Conservation (phyloP, 2,888 invertebrate genomes). For the Agrilus biguttatus region DNA sequence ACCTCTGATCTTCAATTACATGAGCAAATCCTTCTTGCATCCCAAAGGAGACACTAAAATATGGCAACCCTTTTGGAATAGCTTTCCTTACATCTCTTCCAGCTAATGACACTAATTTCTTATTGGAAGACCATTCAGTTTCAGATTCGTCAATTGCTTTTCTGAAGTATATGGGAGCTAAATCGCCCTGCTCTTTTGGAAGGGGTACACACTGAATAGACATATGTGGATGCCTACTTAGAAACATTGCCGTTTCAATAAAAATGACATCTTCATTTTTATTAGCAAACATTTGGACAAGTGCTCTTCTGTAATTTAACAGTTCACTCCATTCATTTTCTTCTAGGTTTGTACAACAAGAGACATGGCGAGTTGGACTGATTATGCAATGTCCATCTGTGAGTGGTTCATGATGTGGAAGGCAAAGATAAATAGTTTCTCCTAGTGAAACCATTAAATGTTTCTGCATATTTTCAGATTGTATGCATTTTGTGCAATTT, state of each 20-base stretch:
- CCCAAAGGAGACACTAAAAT: conserved; percentile 90
- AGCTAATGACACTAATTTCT: conserved; percentile 66
- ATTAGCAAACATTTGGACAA: conserved; percentile 62
- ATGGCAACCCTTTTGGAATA: conserved; percentile 86
- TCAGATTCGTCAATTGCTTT: conserved; percentile 94
- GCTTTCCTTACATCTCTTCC: conserved; percentile 61
- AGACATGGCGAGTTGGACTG: conserved; percentile 65
- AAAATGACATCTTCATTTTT: conserved; percentile 72
- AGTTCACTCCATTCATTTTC: conserved; percentile 92
- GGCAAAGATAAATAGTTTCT: conserved; percentile 65
- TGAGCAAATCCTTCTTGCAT: conserved; percentile 87
- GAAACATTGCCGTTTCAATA: conserved; percentile 65
- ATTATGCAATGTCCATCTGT: conserved; percentile 77
- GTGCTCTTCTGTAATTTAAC: conserved; percentile 58
- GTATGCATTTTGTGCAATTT: conserved; percentile 71
- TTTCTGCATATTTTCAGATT: conserved; percentile 64
- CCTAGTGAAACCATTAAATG: conserved; percentile 74
- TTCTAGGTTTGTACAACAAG: conserved; percentile 71
- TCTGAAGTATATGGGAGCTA: conserved; percentile 93
- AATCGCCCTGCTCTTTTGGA: conserved; percentile 66
- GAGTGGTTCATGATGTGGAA: conserved; percentile 70
- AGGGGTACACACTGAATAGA: conserved; percentile 80
- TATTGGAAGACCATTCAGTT: conserved; percentile 89
- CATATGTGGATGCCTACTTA: conserved; percentile 61
- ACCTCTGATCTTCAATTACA: conserved; percentile 84